Conservation (phyloP, 2,797 vertebrate genomes). For the Loriculus beryllinus region DNA sequence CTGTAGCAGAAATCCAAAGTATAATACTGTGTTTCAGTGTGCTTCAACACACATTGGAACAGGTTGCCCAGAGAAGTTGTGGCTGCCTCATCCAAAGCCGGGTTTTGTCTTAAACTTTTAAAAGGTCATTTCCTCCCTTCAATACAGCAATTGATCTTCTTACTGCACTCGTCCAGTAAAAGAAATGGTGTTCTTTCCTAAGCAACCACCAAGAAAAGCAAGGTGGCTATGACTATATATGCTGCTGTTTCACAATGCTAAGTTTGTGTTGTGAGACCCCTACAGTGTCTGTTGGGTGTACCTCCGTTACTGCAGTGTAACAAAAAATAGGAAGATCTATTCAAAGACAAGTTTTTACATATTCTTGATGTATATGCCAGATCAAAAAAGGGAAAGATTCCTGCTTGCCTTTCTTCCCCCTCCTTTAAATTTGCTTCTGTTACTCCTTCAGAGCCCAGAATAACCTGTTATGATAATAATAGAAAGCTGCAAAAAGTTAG, state of each 20-base stretch:
- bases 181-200: background rate
- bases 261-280: background rate
- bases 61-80: background rate
- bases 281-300: background rate
- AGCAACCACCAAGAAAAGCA: background rate
- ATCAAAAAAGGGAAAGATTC: background rate
- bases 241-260: background rate
- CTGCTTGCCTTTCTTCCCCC: background rate
- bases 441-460: background rate
- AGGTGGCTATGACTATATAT: background rate
- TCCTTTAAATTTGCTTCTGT: background rate
- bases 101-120: background rate
- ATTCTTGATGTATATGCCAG: background rate
- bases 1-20: background rate
- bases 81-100: background rate
- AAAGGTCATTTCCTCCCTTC: background rate
- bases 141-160: background rate
- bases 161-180: background rate
- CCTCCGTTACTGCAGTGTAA: background rate
- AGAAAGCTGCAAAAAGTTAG: background rate
- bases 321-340: background rate
- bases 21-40: fast-evolving
- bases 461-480: background rate
- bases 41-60: background rate
- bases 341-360: background rate